phyloP scores from a whole-genome alignment of 2,797 vertebrate species.

The Cossypha dichroa region DNA sequence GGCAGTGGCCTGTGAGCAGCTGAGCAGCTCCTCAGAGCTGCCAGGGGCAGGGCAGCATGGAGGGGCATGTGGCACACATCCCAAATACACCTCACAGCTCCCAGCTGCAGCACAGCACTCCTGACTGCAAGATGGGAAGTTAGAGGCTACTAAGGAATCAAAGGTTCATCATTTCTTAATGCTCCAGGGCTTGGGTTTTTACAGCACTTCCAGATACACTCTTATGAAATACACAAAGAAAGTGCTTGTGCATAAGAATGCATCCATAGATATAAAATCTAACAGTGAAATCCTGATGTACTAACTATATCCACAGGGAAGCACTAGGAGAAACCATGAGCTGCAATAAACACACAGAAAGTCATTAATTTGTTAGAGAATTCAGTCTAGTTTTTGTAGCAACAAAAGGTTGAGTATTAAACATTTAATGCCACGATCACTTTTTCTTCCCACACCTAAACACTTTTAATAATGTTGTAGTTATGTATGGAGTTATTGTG shows the following conservation, averaged over 20 bases:
- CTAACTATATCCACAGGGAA: conserved; percentile 22
- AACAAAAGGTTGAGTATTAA: background rate
- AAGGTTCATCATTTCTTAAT: background rate
- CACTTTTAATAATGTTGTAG: background rate
- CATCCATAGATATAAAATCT: background rate
- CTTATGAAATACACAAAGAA: background rate
- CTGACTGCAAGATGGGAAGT: background rate
- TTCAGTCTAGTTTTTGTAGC: background rate
- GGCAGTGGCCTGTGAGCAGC: background rate
- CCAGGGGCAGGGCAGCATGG: background rate
- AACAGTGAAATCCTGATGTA: background rate
- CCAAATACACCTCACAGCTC: background rate
- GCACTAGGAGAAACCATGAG: background rate
- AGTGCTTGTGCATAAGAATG: background rate
- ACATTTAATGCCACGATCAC: background rate
- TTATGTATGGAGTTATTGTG: background rate
- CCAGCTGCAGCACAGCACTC: background rate
- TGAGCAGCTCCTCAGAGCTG: background rate
- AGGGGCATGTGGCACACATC: background rate
- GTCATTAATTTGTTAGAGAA: background rate
- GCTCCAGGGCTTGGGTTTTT: background rate
- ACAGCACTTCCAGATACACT: background rate
- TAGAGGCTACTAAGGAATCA: background rate
- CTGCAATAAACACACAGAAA: background rate
- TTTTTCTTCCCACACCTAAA: background rate